Conservation (phyloP, 2,888 invertebrate species). For the Cancer borealis region DNA sequence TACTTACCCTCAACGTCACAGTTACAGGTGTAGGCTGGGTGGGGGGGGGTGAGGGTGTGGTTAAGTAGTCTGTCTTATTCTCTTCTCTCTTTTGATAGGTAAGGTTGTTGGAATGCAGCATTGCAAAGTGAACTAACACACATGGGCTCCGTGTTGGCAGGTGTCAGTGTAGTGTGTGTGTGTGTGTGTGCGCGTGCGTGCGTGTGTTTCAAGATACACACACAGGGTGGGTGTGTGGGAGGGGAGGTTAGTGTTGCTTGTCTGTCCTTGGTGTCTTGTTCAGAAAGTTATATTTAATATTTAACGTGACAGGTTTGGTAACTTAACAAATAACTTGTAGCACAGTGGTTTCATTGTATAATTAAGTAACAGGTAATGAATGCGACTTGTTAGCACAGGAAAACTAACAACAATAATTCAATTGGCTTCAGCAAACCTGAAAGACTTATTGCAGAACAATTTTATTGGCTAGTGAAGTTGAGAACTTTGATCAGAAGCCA, state of each 20-base stretch:
- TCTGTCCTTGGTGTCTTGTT: constrained; percentile 3
- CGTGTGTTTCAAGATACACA: neutral
- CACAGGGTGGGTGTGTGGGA: neutral
- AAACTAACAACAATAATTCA: neutral
- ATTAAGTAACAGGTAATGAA: neutral
- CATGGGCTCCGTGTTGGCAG: neutral
- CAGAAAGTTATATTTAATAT: neutral
- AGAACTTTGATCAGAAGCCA: neutral
- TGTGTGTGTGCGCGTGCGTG: too few relatives aligned
- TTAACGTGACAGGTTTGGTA: neutral
- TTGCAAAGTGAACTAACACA: neutral
- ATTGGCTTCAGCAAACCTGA: neutral
- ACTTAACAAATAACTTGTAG: neutral
- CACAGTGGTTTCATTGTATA: neutral
- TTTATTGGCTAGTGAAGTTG: neutral
- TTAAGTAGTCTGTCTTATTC: neutral
- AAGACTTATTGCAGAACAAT: neutral
- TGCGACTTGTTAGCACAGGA: neutral
- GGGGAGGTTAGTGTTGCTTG: neutral
- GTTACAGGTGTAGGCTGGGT: neutral
- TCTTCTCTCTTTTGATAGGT: neutral
- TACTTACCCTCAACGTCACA: neutral
- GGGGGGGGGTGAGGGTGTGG: neutral
- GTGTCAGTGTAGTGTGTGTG: neutral
- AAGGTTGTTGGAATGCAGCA: neutral